phyloP scores from a whole-genome alignment of 2,888 invertebrate genomes.

The Synanthedon vespiformis region DNA sequence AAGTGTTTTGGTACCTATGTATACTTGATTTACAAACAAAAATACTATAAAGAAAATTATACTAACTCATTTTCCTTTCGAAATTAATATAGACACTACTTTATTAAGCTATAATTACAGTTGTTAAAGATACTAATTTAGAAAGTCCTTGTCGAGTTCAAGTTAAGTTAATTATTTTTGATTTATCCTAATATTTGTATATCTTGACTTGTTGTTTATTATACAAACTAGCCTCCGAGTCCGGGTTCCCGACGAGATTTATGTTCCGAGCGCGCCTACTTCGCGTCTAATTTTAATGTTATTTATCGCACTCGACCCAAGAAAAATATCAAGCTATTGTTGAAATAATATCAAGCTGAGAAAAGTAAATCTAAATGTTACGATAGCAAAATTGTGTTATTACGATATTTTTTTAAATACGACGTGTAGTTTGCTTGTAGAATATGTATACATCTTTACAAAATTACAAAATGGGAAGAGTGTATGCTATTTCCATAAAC shows the following conservation, averaged over 20 bases:
- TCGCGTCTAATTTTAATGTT: conserved; percentile 47
- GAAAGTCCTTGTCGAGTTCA: background rate
- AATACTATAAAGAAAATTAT: too few relatives aligned
- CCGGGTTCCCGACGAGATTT: conserved; percentile 26
- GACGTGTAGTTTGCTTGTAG: too few relatives aligned
- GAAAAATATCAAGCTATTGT: conserved; percentile 12
- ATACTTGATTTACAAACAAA: too few relatives aligned
- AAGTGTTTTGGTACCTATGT: too few relatives aligned
- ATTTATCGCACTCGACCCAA: conserved; percentile 29
- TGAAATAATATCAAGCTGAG: background rate
- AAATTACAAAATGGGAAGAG: background rate
- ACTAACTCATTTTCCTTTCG: too few relatives aligned
- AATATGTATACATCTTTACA: too few relatives aligned
- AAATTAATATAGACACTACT: too few relatives aligned
- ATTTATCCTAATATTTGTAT: conserved; percentile 15
- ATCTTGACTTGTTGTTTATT: conserved; percentile 15
- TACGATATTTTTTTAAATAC: too few relatives aligned
- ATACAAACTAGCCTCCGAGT: conserved; percentile 21
- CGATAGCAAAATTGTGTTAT: too few relatives aligned
- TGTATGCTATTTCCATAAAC: background rate
- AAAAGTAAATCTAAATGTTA: too few relatives aligned
- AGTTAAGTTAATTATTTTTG: background rate
- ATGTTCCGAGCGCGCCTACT: conserved; percentile 24
- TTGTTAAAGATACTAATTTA: too few relatives aligned
- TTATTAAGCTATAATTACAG: too few relatives aligned